Base-by-base conservation (phyloP, 2,113 vertebrate species). In the Zosterops borbonicus region DNA sequence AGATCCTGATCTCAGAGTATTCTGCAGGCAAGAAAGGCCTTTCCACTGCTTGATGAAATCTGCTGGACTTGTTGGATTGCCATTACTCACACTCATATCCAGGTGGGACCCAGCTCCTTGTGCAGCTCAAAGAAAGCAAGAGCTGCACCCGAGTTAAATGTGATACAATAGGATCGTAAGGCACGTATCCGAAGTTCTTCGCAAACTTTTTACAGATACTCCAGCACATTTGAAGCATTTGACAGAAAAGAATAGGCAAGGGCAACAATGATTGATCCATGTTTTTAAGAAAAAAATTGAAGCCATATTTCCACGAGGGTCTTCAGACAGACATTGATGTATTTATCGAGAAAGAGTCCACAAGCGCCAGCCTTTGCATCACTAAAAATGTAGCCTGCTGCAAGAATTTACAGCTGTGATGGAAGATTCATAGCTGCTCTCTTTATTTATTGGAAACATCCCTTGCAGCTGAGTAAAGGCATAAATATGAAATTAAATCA, bases 241-340 rank as follows among this genome's bases (percentile, higher is more conserved):
- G 96, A 96, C 92, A 96, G 89, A 94, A 96, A 94, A 96, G 94
- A 97, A 95, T 97, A 97, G 92, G 83, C 87, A 89, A 97, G 92
- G 95, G 78, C 96, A 97, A 82, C 84, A 70, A 89, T 97, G 97
- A 97, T 95, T 96, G 96, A 98, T 97, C 79, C 76, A 74, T 89
- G 63, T 94, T 97, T 97, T 97, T 97, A 97, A 96, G 89, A 78
- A 95, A 96, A 97, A 97, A 95, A 97, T 49, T 91, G 94, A 88
- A 96, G 93, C 83, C 50, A 63, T 98, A 97, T 97, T 97, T 98
- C 84, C 89, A 97, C 42, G 46, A 42, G 35, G 42, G 56, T 50
- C 50, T 95, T 96, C 64, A 86, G 96, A 65, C 1, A 0, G 95
- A 97, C 96, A 77, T 41, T 96, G 97, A 98, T 97, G 88, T 96